phyloP scores from a whole-genome alignment of 2,888 invertebrate species.

The Drosophila phalerata region DNA sequence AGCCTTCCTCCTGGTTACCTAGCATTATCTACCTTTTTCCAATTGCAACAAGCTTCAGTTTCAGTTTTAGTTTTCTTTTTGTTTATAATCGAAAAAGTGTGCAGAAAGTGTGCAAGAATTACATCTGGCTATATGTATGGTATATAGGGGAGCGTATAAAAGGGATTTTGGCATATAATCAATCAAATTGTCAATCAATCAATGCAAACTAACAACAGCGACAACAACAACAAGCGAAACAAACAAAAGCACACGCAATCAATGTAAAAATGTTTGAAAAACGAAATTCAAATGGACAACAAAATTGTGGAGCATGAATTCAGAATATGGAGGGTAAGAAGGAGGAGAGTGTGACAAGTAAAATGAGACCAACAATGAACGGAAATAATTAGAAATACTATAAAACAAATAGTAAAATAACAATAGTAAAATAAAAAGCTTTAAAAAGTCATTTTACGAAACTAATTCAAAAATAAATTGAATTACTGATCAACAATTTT shows the following conservation, averaged over 20 bases:
- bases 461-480: background rate
- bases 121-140: slow-evolving; percentile 20
- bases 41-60: slow-evolving; percentile 11
- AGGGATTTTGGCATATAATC: slow-evolving; percentile 70
- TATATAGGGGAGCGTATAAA: slow-evolving; percentile 29
- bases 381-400: slow-evolving; percentile 62
- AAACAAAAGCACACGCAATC: slow-evolving; percentile 54
- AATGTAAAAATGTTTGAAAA: slow-evolving; percentile 63
- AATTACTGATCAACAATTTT: background rate
- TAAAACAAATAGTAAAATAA: background rate
- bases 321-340: too few species aligned
- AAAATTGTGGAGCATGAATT: slow-evolving; percentile 41
- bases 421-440: background rate
- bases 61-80: slow-evolving; percentile 10
- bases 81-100: slow-evolving; percentile 35
- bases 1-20: background rate
- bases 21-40: background rate
- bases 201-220: slow-evolving; percentile 53
- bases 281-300: slow-evolving; percentile 72
- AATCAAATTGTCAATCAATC: slow-evolving; percentile 81
- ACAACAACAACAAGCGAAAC: slow-evolving; percentile 32
- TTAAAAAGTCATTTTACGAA: background rate
- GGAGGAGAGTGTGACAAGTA: slow-evolving; percentile 24
- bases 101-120: slow-evolving; percentile 52
- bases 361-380: slow-evolving; percentile 56